Evolutionary conservation across 2,113 vertebrate genomes (phyloP).

Genomic region (Rattus rattus): DNA sequence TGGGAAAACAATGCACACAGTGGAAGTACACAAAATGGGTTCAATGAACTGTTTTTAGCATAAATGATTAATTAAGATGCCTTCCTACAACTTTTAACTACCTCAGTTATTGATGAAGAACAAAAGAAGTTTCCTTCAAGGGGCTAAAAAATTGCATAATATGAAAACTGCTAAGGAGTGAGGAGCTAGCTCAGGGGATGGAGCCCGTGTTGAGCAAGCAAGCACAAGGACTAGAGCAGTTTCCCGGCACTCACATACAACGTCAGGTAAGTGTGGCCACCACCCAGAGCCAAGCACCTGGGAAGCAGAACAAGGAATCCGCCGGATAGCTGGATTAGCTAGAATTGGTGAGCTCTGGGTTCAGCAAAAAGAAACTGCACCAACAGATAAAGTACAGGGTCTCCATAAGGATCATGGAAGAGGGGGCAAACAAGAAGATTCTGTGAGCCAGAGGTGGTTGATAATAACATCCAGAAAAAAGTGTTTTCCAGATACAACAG

Average conservation of each 20-base stretch:
- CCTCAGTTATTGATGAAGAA: slow-evolving; percentile 27
- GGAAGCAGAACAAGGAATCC: background rate
- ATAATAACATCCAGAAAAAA: background rate
- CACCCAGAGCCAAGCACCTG: background rate
- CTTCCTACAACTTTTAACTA: slow-evolving; percentile 1
- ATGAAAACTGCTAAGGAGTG: background rate
- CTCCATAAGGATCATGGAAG: background rate
- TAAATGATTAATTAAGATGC: background rate
- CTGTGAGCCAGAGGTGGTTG: background rate
- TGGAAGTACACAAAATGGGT: slow-evolving; percentile 24
- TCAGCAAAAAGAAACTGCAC: background rate
- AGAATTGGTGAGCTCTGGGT: background rate
- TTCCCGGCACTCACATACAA: background rate
- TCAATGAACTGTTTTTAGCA: slow-evolving; percentile 37
- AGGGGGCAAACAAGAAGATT: background rate
- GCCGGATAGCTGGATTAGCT: background rate
- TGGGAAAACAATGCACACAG: background rate
- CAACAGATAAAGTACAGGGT: background rate
- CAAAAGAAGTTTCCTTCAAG: slow-evolving; percentile 23
- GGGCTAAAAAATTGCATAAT: background rate
- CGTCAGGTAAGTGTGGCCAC: too few relatives aligned
- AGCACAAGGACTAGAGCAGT: background rate
- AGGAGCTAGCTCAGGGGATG: background rate
- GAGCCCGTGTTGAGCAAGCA: background rate
- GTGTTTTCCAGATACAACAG: background rate